Percentiles rank a stretch among this genome's conserved stretches.
Evolutionary conservation across 1,140 invertebrate genomes (phyloP).

Genomic region (Sitophilus oryzae): DNA sequence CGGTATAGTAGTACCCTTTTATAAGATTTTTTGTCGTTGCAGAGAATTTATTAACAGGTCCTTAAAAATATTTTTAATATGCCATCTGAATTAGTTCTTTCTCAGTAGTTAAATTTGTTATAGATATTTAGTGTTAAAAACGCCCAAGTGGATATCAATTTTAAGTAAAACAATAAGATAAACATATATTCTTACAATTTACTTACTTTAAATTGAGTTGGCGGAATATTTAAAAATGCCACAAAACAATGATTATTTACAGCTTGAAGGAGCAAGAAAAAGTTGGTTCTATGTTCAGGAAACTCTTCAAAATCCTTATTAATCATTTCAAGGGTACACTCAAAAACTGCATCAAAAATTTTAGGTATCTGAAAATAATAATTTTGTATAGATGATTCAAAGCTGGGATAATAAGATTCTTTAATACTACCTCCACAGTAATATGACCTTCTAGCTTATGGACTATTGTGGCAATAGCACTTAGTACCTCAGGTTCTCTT

Average conservation of each 20-base stretch:
- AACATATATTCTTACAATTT: too few relatives aligned
- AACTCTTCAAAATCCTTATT: conserved; percentile 99
- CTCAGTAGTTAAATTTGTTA: too few relatives aligned
- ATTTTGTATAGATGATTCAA: background rate
- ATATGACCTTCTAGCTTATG: conserved; percentile 89
- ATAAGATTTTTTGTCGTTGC: too few relatives aligned
- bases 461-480: conserved; percentile 95
- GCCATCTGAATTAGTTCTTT: too few relatives aligned
- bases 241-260: conserved; percentile 94
- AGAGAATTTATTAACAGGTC: too few relatives aligned
- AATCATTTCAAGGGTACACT: conserved; percentile 99
- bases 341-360: conserved; percentile 99
- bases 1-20: too few relatives aligned
- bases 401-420: too few relatives aligned
- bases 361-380: conserved; percentile 57
- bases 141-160: too few relatives aligned
- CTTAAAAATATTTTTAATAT: too few relatives aligned
- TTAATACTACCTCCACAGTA: conserved; percentile 71
- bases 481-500: conserved; percentile 95
- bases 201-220: conserved; percentile 82
- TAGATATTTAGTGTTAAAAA: too few relatives aligned
- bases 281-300: conserved; percentile 97
- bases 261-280: conserved; percentile 91
- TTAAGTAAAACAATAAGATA: too few relatives aligned
- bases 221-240: conserved; percentile 91